Conservation (phyloP, 2,888 invertebrate genomes). For the Synergus itoensis region DNA sequence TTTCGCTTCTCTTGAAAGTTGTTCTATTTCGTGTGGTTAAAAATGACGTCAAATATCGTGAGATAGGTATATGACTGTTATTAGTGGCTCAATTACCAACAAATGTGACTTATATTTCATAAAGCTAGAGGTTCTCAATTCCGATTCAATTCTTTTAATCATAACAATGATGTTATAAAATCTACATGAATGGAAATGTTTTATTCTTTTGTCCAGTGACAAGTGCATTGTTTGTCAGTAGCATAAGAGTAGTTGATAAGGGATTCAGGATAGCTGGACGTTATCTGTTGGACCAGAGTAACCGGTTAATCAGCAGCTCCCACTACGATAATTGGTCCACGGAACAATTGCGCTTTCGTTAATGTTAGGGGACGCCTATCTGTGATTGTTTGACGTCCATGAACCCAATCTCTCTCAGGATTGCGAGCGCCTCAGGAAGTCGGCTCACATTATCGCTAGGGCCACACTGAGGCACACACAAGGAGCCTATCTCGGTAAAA, state of each 20-base stretch:
- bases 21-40: background rate
- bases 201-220: slow-evolving; percentile 1
- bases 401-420: slow-evolving; percentile 53
- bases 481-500: slow-evolving; percentile 63
- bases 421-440: slow-evolving; percentile 68
- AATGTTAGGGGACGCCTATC: slow-evolving; percentile 42
- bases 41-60: background rate
- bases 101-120: background rate
- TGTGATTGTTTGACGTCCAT: slow-evolving; percentile 43
- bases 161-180: background rate
- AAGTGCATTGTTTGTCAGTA: slow-evolving; percentile 11
- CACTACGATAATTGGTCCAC: slow-evolving; percentile 57
- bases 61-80: background rate
- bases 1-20: background rate
- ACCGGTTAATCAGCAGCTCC: slow-evolving; percentile 57
- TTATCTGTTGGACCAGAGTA: slow-evolving; percentile 48
- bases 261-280: slow-evolving; percentile 46
- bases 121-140: background rate
- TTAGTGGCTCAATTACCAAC: background rate
- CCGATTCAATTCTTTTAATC: background rate
- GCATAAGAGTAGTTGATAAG: slow-evolving; percentile 7
- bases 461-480: slow-evolving; percentile 60
- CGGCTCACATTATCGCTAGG: slow-evolving; percentile 65
- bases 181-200: background rate
- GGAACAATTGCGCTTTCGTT: slow-evolving; percentile 56